A percentile compares a stretch with the other conserved stretches of the same genome.
Conservation (phyloP, 2,113 vertebrate species). For the Hydrolagus affinis region DNA sequence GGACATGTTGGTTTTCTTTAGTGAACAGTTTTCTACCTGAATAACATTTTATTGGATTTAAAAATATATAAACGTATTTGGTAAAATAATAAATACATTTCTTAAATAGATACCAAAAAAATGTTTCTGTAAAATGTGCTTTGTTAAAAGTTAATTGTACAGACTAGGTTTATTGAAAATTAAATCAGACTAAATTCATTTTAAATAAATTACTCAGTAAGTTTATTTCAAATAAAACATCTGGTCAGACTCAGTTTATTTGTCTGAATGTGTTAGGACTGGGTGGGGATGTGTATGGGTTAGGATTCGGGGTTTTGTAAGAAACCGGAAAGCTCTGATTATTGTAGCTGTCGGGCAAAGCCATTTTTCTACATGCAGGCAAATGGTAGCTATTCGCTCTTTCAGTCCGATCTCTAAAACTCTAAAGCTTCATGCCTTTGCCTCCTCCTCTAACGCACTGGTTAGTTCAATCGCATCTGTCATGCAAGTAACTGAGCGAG, state of each 20-base stretch:
- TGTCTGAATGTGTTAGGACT: neutral
- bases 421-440: constrained; percentile 53
- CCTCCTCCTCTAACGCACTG: constrained; percentile 52
- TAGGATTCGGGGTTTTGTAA: no score
- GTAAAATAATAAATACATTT: neutral
- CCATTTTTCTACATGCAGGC: constrained; percentile 46
- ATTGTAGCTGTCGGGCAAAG: constrained; percentile 1
- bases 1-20: no score
- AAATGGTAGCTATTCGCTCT: constrained; percentile 25
- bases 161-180: constrained; percentile 7
- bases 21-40: no score
- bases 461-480: constrained; percentile 52
- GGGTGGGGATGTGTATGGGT: neutral
- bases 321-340: neutral
- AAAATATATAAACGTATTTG: neutral
- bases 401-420: constrained; percentile 37
- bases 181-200: constrained; percentile 10
- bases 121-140: neutral
- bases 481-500: constrained; percentile 66
- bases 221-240: neutral
- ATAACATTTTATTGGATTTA: no score
- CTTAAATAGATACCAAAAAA: constrained; percentile 8
- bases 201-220: neutral
- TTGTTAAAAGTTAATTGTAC: neutral
- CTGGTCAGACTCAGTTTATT: constrained; percentile 11